A percentile compares a stretch with the other conserved stretches of the same genome.
phyloP scores from a whole-genome alignment of 1,140 invertebrate genomes.

The Zaprionus kolodkinae region DNA sequence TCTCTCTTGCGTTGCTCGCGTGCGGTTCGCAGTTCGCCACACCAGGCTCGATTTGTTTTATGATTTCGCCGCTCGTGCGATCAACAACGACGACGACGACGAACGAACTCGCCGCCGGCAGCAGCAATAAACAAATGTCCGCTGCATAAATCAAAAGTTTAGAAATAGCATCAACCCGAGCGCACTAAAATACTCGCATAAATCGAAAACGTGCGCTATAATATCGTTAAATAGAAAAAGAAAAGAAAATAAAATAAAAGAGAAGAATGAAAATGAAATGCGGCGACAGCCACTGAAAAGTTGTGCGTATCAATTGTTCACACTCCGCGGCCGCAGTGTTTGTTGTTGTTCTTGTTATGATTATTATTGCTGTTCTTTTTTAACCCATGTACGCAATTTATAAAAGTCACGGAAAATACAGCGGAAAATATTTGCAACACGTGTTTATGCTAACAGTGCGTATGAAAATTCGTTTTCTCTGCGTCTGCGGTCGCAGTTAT shows the following conservation, averaged over 20 bases:
- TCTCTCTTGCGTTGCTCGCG: conserved; percentile 69
- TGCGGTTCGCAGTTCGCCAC: conserved; percentile 56
- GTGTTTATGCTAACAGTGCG: conserved; percentile 72
- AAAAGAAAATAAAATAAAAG: background rate
- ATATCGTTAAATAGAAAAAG: conserved; percentile 5
- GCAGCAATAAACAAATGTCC: conserved; percentile 52
- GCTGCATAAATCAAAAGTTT: conserved; percentile 51
- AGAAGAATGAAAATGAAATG: conserved; percentile 9
- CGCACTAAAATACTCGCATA: conserved; percentile 36
- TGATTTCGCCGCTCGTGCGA: conserved; percentile 22
- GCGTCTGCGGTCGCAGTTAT: conserved; percentile 37
- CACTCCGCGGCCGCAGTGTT: conserved; percentile 39
- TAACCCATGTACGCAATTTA: conserved; percentile 56
- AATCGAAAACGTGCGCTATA: conserved; percentile 45
- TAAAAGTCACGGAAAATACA: conserved; percentile 56
- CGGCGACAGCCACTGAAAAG: conserved; percentile 42
- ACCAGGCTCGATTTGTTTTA: background rate
- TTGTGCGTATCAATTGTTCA: conserved; percentile 38
- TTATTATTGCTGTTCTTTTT: conserved; percentile 21
- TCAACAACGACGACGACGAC: conserved; percentile 9
- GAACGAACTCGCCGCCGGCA: conserved; percentile 31
- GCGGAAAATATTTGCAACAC: conserved; percentile 64
- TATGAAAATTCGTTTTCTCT: conserved; percentile 53
- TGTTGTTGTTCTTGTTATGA: conserved; percentile 27
- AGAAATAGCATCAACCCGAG: conserved; percentile 32